Percentiles rank a stretch among this genome's conserved stretches.
phyloP scores from a whole-genome alignment of 1,140 invertebrate genomes.

The Antheraea pernyi region DNA sequence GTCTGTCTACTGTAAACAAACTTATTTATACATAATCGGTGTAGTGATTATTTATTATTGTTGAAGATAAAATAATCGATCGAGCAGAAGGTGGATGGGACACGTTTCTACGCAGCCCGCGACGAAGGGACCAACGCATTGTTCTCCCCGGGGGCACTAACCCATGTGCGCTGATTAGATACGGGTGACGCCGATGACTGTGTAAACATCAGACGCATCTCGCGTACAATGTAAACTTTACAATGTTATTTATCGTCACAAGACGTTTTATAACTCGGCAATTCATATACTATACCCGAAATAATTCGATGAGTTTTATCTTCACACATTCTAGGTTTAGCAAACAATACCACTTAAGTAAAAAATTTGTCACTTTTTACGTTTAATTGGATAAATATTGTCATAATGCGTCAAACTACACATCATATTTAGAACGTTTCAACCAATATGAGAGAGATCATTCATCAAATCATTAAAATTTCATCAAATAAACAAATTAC shows the following conservation, averaged over 20 bases:
- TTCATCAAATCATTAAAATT: too few species aligned
- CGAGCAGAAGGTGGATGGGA: not conserved
- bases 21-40: not conserved
- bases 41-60: not conserved
- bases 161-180: conserved; percentile 71
- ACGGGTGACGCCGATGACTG: conserved; percentile 35
- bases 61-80: not conserved
- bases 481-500: too few species aligned
- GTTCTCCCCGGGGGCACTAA: conserved; percentile 71
- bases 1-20: not conserved
- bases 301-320: not conserved
- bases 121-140: conserved; percentile 68
- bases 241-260: not conserved
- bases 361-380: too few species aligned
- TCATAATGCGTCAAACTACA: too few species aligned
- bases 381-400: too few species aligned
- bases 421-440: too few species aligned
- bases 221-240: not conserved
- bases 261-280: not conserved
- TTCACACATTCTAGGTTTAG: too few species aligned
- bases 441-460: too few species aligned
- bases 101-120: not conserved
- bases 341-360: too few species aligned
- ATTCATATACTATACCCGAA: not conserved
- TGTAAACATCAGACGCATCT: conserved; percentile 40